Evolutionary conservation across 2,888 invertebrate genomes (phyloP).

Genomic region (Dione vanillae): DNA sequence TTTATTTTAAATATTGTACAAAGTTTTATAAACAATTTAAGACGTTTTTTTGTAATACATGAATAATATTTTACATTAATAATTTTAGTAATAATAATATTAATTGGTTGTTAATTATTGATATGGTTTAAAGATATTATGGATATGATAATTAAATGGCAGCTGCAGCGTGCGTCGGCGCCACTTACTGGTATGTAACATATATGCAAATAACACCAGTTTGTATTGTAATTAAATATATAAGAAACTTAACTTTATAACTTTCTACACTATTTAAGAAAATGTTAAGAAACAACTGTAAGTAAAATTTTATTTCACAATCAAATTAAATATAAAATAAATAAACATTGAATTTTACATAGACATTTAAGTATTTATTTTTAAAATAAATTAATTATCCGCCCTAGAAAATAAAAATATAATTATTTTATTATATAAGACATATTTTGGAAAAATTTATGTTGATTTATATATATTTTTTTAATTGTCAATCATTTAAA

Average conservation of each 20-base stretch:
- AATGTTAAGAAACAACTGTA: neutral
- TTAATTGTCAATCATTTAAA: too few relatives aligned
- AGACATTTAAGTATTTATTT: too few relatives aligned
- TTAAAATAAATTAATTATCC: too few relatives aligned
- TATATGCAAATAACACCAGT: slow-evolving; percentile 63
- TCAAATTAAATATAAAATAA: too few relatives aligned
- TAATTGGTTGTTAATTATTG: slow-evolving; percentile 13
- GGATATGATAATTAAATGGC: slow-evolving; percentile 47
- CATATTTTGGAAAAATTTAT: too few relatives aligned
- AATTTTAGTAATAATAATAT: neutral
- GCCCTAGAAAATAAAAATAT: too few relatives aligned
- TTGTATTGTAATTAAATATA: slow-evolving; percentile 46
- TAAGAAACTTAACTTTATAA: slow-evolving; percentile 12
- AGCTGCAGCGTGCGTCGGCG: slow-evolving; percentile 46
- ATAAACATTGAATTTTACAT: too few relatives aligned
- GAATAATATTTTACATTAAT: neutral
- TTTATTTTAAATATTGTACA: neutral
- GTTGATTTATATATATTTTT: too few relatives aligned
- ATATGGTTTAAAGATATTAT: slow-evolving; percentile 32
- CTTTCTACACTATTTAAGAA: neutral
- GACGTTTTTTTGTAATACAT: neutral
- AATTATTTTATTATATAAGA: too few relatives aligned
- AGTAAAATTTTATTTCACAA: neutral
- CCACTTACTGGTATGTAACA: slow-evolving; percentile 52
- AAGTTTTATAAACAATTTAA: neutral